Base-by-base conservation (phyloP, 2,888 invertebrate species). In the Sesamia inferens region DNA sequence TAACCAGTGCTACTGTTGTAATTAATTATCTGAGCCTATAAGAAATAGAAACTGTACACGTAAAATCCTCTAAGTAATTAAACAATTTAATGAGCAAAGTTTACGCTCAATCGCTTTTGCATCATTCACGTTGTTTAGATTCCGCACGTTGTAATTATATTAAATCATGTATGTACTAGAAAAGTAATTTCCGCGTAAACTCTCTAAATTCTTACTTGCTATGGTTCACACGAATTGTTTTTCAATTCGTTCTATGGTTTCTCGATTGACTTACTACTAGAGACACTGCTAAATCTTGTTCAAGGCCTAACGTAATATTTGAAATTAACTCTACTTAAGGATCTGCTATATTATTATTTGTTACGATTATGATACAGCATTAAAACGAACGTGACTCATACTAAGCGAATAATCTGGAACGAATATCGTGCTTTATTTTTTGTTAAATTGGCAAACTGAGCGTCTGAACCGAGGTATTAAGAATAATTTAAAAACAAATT, bases 41-140 rank as follows among this genome's bases (percentile, higher is more conserved):
- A 42, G 8, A 72, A 71, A 57, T 68, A 61, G 47, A 59, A 74
- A 66, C 63, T 39, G 22, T 65, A 19, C 62, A 65, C 55, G 64
- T 48, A 71, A 75, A 76, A 73, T 55, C 63, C 62, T 68, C n/a
- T 58, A 82, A 31, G 31, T 31, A 31, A 76, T 79, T 77, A 81
- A 76, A 76, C 70, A 77, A 74, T 75, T 78, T 72, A 71, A 78
- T 73, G 74, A 76, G 59, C 68, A 63, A 76, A 79, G 65, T 85
- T 87, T 72, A 73, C 80, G 82, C 80, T 79, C 71, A 84, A 79
- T 80, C 68, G 79, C 71, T 70, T 85, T 83, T 84, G 74, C 82
- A 74, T 78, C 76, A 76, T 71, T 74, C 64, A 61, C 82, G 73
- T 78, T 74, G 77, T 84, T 84, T 75, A 61, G 67, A 87, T 86